Conservation (phyloP, 2,113 vertebrate species). For the Phylloscopus whistleri region DNA sequence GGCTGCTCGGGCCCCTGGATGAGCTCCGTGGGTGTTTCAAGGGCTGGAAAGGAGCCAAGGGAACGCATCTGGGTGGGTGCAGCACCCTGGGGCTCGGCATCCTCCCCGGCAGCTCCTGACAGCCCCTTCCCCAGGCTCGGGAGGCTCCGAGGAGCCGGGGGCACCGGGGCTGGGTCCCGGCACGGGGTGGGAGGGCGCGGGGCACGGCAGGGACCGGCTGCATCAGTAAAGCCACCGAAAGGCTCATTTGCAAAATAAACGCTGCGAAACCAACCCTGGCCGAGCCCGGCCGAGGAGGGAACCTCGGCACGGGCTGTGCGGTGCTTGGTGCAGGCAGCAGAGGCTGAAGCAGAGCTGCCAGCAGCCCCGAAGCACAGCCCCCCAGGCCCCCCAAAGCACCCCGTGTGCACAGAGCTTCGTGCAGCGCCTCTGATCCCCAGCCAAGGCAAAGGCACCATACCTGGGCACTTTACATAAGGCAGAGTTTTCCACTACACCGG, state of each 20-base stretch:
- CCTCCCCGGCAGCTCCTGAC: background rate
- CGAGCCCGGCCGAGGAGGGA: background rate
- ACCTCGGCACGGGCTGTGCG: fast-evolving
- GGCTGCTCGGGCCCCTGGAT: background rate
- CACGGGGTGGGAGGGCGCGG: background rate
- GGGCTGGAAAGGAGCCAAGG: background rate
- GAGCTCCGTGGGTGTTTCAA: background rate
- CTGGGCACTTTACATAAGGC: conserved; percentile 30
- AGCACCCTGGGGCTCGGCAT: background rate
- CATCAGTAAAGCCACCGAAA: background rate
- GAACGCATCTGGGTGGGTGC: background rate
- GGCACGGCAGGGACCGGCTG: fast-evolving
- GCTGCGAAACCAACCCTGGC: background rate
- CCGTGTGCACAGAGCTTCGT: background rate
- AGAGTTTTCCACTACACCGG: background rate
- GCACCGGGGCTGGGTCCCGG: background rate
- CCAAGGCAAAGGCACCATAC: background rate
- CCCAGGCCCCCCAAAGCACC: background rate
- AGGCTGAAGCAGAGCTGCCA: background rate
- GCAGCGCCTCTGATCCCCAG: background rate
- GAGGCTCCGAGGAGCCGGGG: fast-evolving
- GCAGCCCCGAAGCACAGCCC: background rate
- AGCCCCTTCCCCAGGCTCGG: fast-evolving
- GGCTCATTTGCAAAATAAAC: background rate
- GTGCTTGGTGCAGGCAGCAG: background rate